Base-by-base conservation (phyloP, 2,113 vertebrate species). In the Alethe diademata region DNA sequence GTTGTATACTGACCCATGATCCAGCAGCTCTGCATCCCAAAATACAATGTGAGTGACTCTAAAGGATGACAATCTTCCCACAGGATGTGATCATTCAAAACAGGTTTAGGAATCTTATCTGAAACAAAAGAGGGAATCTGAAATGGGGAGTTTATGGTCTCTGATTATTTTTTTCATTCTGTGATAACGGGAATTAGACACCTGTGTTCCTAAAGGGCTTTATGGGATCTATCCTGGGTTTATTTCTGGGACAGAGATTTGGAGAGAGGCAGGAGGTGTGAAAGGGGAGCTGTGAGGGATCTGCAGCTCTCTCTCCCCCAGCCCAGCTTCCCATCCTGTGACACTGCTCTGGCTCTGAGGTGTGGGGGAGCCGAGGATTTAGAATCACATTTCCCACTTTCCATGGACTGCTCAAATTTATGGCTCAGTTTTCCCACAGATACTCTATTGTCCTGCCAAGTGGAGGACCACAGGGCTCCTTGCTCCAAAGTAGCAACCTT, bases 361-460 rank as follows among this genome's bases (percentile, higher is more conserved):
- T 31, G 48, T 5, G 6, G 62, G 5, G 22, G 12, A 60, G 48
- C 3, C 0, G 0, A 82, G 85, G 85, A 76, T 88, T 90, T 69
- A 90, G 62, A 36, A 18, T 11, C 50, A 1, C 22, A 5, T 65
- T 92, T 93, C 85, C 50, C 78, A 9, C 12, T 86, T 96, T 35
- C 94, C 42, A 13, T 1, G 42, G 40, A 14, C 36, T 2, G 10
- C 62, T 73, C 82, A 40, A 40, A 80, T 92, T 93, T 75, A 92
- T 40, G 47, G 74, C 51, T 14, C 31, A 5, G 45, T 54, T 79
- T 79, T 93, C 78, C 78, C 33, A 1, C 7, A 48, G 62, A 69
- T 42, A 66, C 78, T 95, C 90, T 9, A 23, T 74, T 65, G 43
- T 83, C 83, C 89, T 93, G 88, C 81, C 67, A 82, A 93, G 71